A percentile compares a stretch with the other conserved stretches of the same genome.
phyloP scores from a whole-genome alignment of 2,888 invertebrate genomes.

The Chelonus formosanus region DNA sequence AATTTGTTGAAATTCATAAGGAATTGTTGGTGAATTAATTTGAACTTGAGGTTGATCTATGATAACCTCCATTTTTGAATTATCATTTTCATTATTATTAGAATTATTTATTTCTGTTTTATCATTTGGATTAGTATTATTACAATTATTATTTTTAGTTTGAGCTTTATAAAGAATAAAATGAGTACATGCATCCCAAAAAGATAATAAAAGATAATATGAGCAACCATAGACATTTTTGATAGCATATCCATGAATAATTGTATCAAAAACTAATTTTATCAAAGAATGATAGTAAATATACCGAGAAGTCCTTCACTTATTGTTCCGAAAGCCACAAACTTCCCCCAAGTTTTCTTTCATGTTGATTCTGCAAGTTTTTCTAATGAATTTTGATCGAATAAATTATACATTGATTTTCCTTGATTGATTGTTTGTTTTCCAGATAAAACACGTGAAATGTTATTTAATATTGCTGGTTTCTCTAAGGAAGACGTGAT shows the following conservation, averaged over 20 bases:
- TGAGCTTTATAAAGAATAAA: constrained; percentile 9
- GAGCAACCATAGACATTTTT: constrained; percentile 18
- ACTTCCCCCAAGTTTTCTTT: constrained; percentile 25
- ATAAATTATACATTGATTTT: constrained; percentile 14
- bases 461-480: constrained; percentile 28
- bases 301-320: constrained; percentile 35
- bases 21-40: too few relatives aligned
- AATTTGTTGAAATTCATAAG: too few relatives aligned
- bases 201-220: constrained; percentile 12
- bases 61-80: too few relatives aligned
- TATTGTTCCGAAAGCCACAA: constrained; percentile 30
- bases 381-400: constrained; percentile 25
- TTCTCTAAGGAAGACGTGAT: constrained; percentile 38
- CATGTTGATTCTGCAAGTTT: constrained; percentile 29
- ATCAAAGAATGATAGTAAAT: constrained; percentile 15
- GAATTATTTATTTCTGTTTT: too few relatives aligned
- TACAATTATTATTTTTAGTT: too few relatives aligned
- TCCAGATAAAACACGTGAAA: constrained; percentile 19
- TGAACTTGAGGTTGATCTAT: too few relatives aligned
- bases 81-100: too few relatives aligned
- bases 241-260: constrained; percentile 19
- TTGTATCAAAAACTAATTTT: constrained; percentile 28
- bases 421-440: constrained; percentile 2
- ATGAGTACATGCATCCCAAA: constrained; percentile 29
- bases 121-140: too few relatives aligned